Conservation (phyloP, 2,113 vertebrate genomes). For the Mastomys natalensis region DNA sequence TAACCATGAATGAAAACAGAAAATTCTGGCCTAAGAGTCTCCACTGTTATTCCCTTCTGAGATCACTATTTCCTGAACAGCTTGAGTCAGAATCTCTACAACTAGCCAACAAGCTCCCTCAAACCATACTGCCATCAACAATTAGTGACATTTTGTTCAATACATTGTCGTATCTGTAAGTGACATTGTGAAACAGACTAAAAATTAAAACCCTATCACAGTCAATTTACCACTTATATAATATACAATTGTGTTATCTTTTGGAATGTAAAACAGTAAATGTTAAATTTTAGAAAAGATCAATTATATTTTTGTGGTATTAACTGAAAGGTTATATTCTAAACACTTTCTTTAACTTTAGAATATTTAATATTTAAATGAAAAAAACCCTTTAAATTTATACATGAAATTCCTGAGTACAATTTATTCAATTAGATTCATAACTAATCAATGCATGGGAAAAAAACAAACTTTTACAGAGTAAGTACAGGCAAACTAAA, state of each 20-base stretch:
- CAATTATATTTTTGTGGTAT: not conserved
- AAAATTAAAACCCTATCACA: not conserved
- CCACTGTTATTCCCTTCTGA: not conserved
- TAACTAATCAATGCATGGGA: not conserved
- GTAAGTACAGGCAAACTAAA: not conserved
- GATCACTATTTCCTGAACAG: not conserved
- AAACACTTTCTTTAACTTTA: not conserved
- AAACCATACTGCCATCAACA: not conserved
- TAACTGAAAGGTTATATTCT: not conserved
- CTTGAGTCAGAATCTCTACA: not conserved
- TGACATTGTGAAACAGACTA: not conserved
- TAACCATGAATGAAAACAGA: not conserved
- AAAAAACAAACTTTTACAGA: not conserved
- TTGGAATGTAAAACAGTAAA: not conserved
- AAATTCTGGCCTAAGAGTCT: not conserved
- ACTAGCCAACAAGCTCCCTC: not conserved
- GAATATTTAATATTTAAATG: not conserved
- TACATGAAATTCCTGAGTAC: not conserved
- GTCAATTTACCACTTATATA: not conserved
- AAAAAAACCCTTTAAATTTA: not conserved
- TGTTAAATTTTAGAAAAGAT: not conserved
- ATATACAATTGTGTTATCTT: not conserved
- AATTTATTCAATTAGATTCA: not conserved
- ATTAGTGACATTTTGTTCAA: not conserved
- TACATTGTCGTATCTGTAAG: not conserved